These are phyloP conservation scores for Eupithecia vulgata DNA, from an alignment of 2,888 invertebrate genomes.

Conservation along the genomic window DNA sequence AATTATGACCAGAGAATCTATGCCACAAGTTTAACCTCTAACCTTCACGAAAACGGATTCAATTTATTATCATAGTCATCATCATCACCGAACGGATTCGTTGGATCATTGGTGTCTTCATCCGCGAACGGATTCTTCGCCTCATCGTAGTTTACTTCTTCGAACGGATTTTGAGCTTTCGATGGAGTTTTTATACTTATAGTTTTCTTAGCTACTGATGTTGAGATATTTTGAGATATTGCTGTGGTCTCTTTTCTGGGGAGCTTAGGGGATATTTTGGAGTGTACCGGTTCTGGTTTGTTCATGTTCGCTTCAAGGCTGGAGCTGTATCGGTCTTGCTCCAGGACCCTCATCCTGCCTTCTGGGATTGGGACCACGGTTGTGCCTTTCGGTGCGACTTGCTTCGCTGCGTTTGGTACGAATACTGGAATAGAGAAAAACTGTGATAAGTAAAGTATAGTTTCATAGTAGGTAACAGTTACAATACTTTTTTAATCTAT, in stretches of 20 bases:
- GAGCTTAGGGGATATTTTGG: conserved; percentile 52
- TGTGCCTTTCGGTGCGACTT: conserved; percentile 66
- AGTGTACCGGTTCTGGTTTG: conserved; percentile 61
- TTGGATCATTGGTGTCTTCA: conserved; percentile 76
- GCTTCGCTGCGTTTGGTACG: conserved; percentile 63
- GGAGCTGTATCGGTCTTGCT: conserved; percentile 83
- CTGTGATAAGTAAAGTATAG: conserved; percentile 3
- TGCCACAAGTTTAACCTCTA: background rate
- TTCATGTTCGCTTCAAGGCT: conserved; percentile 86
- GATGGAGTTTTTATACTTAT: conserved; percentile 7
- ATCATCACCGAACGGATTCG: conserved; percentile 82
- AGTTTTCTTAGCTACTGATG: background rate
- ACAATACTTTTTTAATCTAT: no score
- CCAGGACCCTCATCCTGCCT: conserved; percentile 83
- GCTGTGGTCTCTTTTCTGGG: conserved; percentile 47
- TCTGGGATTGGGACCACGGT: conserved; percentile 81
- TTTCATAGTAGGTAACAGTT: background rate
- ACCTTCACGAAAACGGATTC: conserved; percentile 86
- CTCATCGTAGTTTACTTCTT: conserved; percentile 82
- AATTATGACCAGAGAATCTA: conserved; percentile 6
- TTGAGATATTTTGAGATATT: conserved; percentile 58
- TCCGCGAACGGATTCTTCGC: conserved; percentile 87
- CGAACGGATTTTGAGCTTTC: conserved; percentile 69
- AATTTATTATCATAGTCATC: conserved; percentile 89
- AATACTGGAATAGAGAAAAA: conserved; percentile 62